Evolutionary conservation across 2,797 vertebrate species (phyloP).

Genomic region (Avahi laniger): DNA sequence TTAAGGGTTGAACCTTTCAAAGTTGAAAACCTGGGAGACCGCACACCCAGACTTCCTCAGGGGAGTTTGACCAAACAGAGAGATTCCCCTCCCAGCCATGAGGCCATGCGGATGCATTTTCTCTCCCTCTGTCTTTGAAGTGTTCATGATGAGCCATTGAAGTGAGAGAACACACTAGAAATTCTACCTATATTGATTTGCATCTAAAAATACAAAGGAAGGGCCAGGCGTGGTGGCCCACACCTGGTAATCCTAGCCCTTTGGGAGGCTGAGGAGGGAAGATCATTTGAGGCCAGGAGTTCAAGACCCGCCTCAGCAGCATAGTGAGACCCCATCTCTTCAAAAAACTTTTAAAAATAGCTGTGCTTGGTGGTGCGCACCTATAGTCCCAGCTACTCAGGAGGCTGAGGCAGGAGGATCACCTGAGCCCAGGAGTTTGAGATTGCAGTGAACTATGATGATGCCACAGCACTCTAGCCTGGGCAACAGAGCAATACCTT

Average conservation of each 20-base stretch:
- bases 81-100: background rate
- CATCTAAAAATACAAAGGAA: background rate
- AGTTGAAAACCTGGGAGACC: background rate
- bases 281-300: background rate
- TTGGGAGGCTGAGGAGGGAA: background rate
- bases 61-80: background rate
- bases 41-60: background rate
- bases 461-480: background rate
- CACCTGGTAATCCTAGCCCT: background rate
- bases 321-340: background rate
- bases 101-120: background rate
- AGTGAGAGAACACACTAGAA: background rate
- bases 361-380: background rate
- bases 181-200: background rate
- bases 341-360: background rate
- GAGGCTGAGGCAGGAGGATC: background rate
- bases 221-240: too few species aligned
- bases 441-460: background rate
- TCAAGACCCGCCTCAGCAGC: background rate
- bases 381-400: too few species aligned
- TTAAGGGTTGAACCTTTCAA: background rate
- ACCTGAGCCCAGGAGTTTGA: background rate
- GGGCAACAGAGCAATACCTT: background rate
- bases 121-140: background rate
- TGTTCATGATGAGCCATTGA: background rate